Evolutionary conservation across 1,140 invertebrate genomes (phyloP), one percentile per base, ranked within the genome.

Genomic region (Ganaspis sp.): DNA sequence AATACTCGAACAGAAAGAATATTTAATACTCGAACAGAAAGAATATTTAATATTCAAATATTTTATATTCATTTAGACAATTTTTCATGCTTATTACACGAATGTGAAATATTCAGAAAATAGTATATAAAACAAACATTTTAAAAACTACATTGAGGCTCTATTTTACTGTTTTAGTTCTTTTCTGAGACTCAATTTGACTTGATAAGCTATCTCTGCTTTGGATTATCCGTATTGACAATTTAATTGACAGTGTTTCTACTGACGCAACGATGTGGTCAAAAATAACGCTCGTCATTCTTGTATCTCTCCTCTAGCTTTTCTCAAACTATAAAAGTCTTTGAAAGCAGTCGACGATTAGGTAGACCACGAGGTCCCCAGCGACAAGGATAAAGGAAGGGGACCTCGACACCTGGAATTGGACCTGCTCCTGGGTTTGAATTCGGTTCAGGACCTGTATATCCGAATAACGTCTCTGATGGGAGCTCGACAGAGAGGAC

Each of bases 391-490:
- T 0, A 70, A 21, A 37, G 19, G 42, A 70, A 38, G 12, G 42
- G 26, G 11, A n/a, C 69, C 40, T 53, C 26, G 74, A 21, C 23
- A 17, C n/a, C 38, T 29, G 29, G 54, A 69, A 29, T 40, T 38
- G 12, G 29, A 34, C 21, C 69, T 70, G 69, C 49, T 53, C 42
- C 54, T 23, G 11, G 54, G 54, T 64, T 64, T 64, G 23, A 29
- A 64, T n/a, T 69, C 72, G 71, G 73, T 87, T 95, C 95, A 97
- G 86, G 96, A 97, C 84, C 96, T 97, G 90, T 97, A 99, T 15
- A 96, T 98, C 82, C 97, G 94, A 79, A 99, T 99, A 74, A 99
- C 97, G 88, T 99, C 98, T 83, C 95, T 94, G 79, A 99, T 99
- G 17, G 94, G 93, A 5, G 97, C 96, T 54, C 98, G 92, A 88